Percentiles rank a stretch among this genome's conserved stretches.
These are phyloP conservation scores for Sebastes jordani DNA, from an alignment of 2,797 vertebrate genomes.

Conservation along the genomic window DNA sequence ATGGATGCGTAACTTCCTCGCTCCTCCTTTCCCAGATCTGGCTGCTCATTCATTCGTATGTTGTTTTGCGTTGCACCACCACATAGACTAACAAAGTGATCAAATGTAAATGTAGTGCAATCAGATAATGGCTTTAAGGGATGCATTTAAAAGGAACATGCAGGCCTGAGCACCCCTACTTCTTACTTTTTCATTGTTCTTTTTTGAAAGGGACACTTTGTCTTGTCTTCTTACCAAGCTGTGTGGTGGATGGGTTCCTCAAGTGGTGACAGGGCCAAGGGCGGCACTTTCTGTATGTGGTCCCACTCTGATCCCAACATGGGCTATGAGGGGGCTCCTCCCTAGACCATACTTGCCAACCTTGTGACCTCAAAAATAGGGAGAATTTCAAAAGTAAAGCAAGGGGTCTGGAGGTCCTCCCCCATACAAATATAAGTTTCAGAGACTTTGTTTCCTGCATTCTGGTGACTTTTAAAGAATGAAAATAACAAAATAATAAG, in stretches of 20 bases:
- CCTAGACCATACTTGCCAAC: background rate
- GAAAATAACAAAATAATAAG: no score
- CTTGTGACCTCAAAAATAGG: no score
- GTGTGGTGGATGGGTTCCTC: background rate
- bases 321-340: constrained; percentile 11
- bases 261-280: background rate
- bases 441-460: no score
- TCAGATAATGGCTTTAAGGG: constrained; percentile 54
- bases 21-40: constrained; percentile 45
- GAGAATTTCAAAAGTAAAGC: no score
- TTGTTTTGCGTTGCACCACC: constrained; percentile 26
- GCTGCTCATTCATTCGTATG: constrained; percentile 45
- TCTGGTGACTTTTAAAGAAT: no score
- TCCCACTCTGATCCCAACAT: background rate
- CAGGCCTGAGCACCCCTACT: background rate
- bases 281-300: background rate
- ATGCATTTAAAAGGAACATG: constrained; percentile 29
- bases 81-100: constrained; percentile 40
- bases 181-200: constrained; percentile 4
- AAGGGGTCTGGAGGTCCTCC: no score
- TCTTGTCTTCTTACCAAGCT: background rate
- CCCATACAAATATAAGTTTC: rapidly evolving
- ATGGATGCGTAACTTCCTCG: constrained; percentile 64
- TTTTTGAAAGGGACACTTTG: background rate
- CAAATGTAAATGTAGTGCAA: constrained; percentile 62